Conservation (phyloP, 2,113 vertebrate genomes). For the Furnarius figulus region DNA sequence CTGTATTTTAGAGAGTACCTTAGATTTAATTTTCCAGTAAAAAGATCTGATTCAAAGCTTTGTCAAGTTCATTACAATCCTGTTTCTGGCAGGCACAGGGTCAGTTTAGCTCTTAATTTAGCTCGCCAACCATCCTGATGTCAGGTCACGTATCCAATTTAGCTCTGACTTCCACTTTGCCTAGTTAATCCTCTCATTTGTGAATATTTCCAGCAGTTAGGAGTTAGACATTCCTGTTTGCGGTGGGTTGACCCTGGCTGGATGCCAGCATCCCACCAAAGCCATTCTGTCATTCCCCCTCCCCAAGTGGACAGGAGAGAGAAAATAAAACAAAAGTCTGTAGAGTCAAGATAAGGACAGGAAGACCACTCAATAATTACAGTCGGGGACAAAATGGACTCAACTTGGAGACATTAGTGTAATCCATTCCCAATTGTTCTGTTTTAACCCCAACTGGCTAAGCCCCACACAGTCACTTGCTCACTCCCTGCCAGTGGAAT, state of each 20-base stretch:
- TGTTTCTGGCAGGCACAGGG: neutral
- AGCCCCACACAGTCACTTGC: neutral
- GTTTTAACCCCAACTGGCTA: neutral
- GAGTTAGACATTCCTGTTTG: neutral
- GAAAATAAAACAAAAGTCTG: neutral
- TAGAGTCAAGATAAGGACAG: neutral
- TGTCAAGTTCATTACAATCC: neutral
- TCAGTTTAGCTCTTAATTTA: slow-evolving; percentile 38
- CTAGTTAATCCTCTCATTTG: slow-evolving; percentile 10
- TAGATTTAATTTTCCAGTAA: neutral
- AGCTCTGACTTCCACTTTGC: slow-evolving; percentile 17
- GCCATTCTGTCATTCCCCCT: neutral
- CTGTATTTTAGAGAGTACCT: neutral
- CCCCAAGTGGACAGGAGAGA: neutral
- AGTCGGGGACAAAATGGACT: neutral
- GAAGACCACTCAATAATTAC: neutral
- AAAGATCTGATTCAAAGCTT: slow-evolving; percentile 4
- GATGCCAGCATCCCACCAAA: neutral
- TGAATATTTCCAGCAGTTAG: neutral
- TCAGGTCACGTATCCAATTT: slow-evolving; percentile 29
- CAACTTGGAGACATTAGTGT: neutral
- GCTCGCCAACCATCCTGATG: neutral
- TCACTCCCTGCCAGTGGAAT: neutral
- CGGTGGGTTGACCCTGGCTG: neutral
- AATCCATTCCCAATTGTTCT: neutral